Evolutionary conservation across 2,113 vertebrate genomes (phyloP).

Genomic region (Columba livia): DNA sequence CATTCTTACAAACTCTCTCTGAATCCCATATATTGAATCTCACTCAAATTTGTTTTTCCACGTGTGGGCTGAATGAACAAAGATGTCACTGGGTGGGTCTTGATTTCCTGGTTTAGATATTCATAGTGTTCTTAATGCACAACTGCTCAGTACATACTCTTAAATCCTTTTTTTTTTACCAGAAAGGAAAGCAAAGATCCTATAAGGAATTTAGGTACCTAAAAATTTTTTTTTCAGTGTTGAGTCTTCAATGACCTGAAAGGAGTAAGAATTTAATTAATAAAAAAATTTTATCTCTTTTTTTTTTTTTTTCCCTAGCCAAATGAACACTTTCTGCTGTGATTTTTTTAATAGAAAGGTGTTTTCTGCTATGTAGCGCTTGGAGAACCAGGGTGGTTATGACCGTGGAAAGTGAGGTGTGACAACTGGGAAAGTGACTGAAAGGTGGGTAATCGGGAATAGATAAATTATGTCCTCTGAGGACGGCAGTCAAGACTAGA

Average conservation of each 20-base stretch:
- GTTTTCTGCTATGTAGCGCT: not conserved
- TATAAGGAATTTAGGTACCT: not conserved
- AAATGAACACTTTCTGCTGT: not conserved
- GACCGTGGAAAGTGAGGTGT: not conserved
- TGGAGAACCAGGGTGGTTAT: not conserved
- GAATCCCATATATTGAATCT: not conserved
- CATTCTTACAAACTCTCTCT: not conserved
- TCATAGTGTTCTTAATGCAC: not conserved
- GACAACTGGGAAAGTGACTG: not conserved
- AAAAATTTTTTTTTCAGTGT: not conserved
- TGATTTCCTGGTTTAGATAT: not conserved
- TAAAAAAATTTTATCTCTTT: not conserved
- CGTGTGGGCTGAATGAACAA: not conserved
- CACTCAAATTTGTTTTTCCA: not conserved
- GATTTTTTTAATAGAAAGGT: not conserved
- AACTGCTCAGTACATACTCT: not conserved
- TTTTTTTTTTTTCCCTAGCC: not conserved
- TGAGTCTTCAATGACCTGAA: not conserved
- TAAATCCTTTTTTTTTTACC: not conserved
- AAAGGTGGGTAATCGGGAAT: not conserved
- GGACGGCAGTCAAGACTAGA: not conserved
- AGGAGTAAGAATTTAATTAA: not conserved
- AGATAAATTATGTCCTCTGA: not conserved
- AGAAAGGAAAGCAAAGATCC: not conserved
- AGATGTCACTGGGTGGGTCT: not conserved